Percentiles rank a stretch among this genome's conserved stretches.
phyloP scores from a whole-genome alignment of 2,797 vertebrate species.

The Argyrosomus regius region DNA sequence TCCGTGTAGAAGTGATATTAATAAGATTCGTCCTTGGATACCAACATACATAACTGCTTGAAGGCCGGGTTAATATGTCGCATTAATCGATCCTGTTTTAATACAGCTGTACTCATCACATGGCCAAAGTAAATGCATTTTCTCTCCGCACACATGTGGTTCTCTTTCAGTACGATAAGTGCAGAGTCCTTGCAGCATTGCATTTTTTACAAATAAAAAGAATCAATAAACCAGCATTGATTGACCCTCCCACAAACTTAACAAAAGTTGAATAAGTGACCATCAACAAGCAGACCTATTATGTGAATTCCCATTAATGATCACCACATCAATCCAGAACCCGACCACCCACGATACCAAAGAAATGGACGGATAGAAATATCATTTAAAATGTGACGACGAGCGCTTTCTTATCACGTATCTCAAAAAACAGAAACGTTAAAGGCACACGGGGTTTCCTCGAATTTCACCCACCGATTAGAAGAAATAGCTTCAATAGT shows the following conservation, averaged over 20 bases:
- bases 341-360: not conserved
- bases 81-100: slow-evolving; percentile 55
- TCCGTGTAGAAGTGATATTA: slow-evolving; percentile 57
- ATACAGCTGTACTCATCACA: slow-evolving; percentile 25
- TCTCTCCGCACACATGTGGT: not conserved
- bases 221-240: slow-evolving; percentile 41
- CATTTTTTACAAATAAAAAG: slow-evolving; percentile 31
- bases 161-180: slow-evolving; percentile 22
- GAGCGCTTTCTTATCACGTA: not conserved
- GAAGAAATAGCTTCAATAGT: not conserved
- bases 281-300: not conserved
- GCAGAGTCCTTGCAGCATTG: slow-evolving; percentile 22
- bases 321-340: not conserved
- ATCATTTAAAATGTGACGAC: not conserved
- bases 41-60: slow-evolving; percentile 39
- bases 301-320: slow-evolving; percentile 10
- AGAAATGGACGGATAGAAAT: not conserved
- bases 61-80: slow-evolving; percentile 31
- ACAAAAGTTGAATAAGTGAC: slow-evolving; percentile 7
- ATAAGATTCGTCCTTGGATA: slow-evolving; percentile 63
- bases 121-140: slow-evolving; percentile 12
- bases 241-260: not conserved
- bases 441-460: not conserved
- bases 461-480: too few relatives aligned
- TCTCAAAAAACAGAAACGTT: not conserved